Percentiles rank a stretch among this genome's conserved stretches.
phyloP scores from a whole-genome alignment of 2,888 invertebrate species.

The Drymonia ruficornis region DNA sequence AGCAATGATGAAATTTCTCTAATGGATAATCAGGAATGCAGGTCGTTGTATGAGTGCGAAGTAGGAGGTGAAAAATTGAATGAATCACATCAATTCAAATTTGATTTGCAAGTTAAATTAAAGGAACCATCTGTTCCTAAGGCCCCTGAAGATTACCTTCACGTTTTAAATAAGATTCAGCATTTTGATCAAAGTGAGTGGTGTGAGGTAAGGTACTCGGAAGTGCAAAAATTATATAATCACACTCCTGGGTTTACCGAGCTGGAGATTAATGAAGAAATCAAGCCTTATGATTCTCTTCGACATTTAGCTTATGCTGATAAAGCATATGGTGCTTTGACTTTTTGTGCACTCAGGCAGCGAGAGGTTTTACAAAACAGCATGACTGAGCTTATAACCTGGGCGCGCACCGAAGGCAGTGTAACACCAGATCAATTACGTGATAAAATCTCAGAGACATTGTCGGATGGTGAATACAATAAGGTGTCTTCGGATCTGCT shows the following conservation, averaged over 20 bases:
- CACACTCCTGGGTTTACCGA: slow-evolving; percentile 23
- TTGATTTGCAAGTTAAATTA: too few relatives aligned
- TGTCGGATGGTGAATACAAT: slow-evolving; percentile 14
- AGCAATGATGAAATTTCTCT: too few relatives aligned
- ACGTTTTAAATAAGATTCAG: too few relatives aligned
- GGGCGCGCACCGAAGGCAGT: neutral
- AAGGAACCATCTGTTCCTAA: too few relatives aligned
- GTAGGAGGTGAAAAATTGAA: too few relatives aligned
- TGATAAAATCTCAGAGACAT: slow-evolving; percentile 12
- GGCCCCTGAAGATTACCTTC: too few relatives aligned
- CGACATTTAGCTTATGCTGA: slow-evolving; percentile 21
- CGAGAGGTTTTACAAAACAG: slow-evolving; percentile 18
- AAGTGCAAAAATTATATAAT: too few relatives aligned
- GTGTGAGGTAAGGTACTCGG: too few relatives aligned
- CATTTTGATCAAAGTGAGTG: too few relatives aligned
- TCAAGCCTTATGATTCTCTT: slow-evolving; percentile 20
- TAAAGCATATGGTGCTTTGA: slow-evolving; percentile 27
- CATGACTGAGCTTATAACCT: slow-evolving; percentile 8
- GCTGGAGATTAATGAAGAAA: slow-evolving; percentile 22
- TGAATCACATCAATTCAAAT: too few relatives aligned
- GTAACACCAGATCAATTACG: slow-evolving; percentile 7
- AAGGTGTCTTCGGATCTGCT: slow-evolving; percentile 19
- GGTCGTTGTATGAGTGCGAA: too few relatives aligned
- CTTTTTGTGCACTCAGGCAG: slow-evolving; percentile 27
- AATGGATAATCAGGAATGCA: too few relatives aligned